These are phyloP conservation scores for Zelleria hepariella DNA, from an alignment of 2,888 invertebrate species.

Conservation along the genomic window DNA sequence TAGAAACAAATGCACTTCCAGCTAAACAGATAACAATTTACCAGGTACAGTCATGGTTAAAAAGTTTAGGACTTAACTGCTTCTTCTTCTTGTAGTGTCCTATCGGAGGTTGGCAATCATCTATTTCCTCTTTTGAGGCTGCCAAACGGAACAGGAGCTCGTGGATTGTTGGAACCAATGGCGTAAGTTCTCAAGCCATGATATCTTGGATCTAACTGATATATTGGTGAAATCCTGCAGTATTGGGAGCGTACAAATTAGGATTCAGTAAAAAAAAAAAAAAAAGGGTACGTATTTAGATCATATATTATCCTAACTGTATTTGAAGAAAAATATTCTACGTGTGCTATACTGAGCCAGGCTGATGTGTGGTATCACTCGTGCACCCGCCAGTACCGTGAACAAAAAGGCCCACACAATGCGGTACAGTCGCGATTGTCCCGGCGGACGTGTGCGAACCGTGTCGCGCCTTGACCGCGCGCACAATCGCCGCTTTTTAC, in stretches of 20 bases:
- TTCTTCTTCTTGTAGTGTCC: too few species aligned
- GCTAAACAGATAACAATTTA: not conserved
- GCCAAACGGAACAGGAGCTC: too few species aligned
- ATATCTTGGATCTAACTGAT: too few species aligned
- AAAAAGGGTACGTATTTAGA: too few species aligned
- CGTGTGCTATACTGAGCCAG: not conserved
- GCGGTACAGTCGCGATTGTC: conserved; percentile 12
- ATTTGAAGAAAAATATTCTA: not conserved
- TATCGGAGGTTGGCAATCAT: too few species aligned
- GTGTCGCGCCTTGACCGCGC: conserved; percentile 19
- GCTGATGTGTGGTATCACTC: not conserved
- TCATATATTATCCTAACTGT: too few species aligned
- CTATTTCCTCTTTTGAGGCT: too few species aligned
- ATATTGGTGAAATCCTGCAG: too few species aligned
- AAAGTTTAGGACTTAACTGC: not conserved
- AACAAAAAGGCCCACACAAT: conserved; percentile 10
- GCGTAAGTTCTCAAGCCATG: too few species aligned
- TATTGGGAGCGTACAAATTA: too few species aligned
- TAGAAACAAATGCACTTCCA: not conserved
- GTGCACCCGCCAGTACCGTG: not conserved
- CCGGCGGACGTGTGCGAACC: conserved; percentile 16
- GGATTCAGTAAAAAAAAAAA: too few species aligned
- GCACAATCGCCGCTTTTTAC: conserved; percentile 13
- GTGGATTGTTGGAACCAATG: too few species aligned
- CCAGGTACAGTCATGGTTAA: not conserved